Conservation (phyloP, 2,888 invertebrate species). For the Rhodophaea formosa region DNA sequence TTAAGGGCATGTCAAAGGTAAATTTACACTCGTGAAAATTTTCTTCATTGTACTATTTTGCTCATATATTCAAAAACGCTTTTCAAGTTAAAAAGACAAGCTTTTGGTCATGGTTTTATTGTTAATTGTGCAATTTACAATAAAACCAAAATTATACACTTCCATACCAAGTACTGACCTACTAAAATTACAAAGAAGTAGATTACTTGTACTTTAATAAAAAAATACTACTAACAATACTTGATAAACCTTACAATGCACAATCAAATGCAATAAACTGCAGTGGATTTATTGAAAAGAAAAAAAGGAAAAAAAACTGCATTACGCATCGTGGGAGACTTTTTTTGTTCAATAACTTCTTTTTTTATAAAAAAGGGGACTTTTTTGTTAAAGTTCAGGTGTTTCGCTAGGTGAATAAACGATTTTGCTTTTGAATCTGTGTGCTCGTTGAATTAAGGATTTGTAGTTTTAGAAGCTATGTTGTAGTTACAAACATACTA, state of each 20-base stretch:
- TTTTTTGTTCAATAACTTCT: conserved; percentile 48
- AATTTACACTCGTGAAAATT: too few species aligned
- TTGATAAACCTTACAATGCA: conserved; percentile 30
- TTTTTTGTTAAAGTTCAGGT: conserved; percentile 54
- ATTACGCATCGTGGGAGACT: conserved; percentile 52
- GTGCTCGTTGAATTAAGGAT: background rate
- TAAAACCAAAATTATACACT: background rate
- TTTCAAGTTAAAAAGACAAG: too few species aligned
- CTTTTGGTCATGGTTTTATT: too few species aligned
- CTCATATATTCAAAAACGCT: too few species aligned
- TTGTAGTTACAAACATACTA: too few species aligned
- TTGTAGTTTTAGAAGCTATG: background rate
- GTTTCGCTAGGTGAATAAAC: conserved; percentile 38
- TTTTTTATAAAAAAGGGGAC: conserved; percentile 52
- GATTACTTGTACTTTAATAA: conserved; percentile 26
- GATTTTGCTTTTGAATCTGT: conserved; percentile 35
- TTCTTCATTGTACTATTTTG: too few species aligned
- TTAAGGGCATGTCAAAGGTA: too few species aligned
- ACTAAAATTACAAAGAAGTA: conserved; percentile 32
- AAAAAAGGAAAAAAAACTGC: conserved; percentile 25
- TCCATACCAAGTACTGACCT: conserved; percentile 30
- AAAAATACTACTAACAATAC: conserved; percentile 24
- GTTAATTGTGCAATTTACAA: too few species aligned
- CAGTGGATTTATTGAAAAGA: conserved; percentile 24
- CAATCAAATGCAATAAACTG: conserved; percentile 42